Percentiles rank a stretch among this genome's conserved stretches.
Conservation (phyloP, 2,888 invertebrate species). For the Agrotis clavis region DNA sequence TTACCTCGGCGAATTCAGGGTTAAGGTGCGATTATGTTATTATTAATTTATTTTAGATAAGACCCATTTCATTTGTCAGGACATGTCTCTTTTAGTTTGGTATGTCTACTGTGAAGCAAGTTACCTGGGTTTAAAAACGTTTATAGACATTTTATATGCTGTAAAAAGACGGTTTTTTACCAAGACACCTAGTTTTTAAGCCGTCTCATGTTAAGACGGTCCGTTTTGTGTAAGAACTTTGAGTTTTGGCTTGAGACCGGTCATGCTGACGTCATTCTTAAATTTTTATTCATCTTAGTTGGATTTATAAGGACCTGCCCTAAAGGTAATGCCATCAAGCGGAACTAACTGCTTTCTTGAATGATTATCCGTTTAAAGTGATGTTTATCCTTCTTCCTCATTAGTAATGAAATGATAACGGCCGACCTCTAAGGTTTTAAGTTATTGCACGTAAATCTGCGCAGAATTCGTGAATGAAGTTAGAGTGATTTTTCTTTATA, state of each 20-base stretch:
- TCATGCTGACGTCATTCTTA: constrained; percentile 27
- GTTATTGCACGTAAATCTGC: not conserved
- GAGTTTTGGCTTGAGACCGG: constrained; percentile 1
- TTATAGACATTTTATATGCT: too few relatives aligned
- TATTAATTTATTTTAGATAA: constrained; percentile 70
- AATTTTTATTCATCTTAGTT: constrained; percentile 8
- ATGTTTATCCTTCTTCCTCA: not conserved
- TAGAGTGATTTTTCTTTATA: too few relatives aligned
- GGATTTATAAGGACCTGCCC: constrained; percentile 19
- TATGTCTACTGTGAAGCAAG: constrained; percentile 43
- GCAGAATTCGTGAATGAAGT: not conserved
- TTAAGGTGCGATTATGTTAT: constrained; percentile 57
- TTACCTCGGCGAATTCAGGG: constrained; percentile 64
- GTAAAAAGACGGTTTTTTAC: constrained; percentile 1
- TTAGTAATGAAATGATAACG: not conserved
- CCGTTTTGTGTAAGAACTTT: constrained; percentile 6
- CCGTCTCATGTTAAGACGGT: not conserved
- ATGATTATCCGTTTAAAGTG: constrained; percentile 1
- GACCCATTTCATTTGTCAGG: constrained; percentile 44
- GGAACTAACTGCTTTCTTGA: constrained; percentile 40
- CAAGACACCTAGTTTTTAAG: constrained; percentile 3
- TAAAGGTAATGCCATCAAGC: constrained; percentile 31
- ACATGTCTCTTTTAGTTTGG: constrained; percentile 52
- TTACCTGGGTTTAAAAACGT: constrained; percentile 24
- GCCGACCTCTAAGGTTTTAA: not conserved